Percentiles rank a stretch among this genome's conserved stretches.
These are phyloP conservation scores for Hirtodrosophila histrioides DNA, from an alignment of 2,888 invertebrate genomes.

Conservation along the genomic window DNA sequence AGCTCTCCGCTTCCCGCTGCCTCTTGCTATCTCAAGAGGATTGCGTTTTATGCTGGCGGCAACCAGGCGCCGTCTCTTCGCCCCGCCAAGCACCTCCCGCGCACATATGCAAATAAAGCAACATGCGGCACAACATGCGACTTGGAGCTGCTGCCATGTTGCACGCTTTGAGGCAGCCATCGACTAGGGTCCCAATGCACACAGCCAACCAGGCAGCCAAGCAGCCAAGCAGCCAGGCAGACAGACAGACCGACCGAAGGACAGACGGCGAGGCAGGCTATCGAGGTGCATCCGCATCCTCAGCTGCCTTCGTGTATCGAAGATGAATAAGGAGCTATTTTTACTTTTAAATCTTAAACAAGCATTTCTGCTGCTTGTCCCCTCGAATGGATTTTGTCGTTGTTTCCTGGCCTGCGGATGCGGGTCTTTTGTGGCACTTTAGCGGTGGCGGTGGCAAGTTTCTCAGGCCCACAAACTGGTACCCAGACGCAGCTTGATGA, in stretches of 20 bases:
- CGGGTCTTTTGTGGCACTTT: conserved; percentile 57
- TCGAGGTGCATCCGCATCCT: conserved; percentile 54
- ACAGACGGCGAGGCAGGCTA: conserved; percentile 17
- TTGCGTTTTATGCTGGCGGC: conserved; percentile 52
- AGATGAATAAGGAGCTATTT: conserved; percentile 84
- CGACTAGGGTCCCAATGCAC: conserved; percentile 32
- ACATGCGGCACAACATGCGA: conserved; percentile 65
- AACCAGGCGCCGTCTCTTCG: conserved; percentile 29
- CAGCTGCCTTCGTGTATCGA: conserved; percentile 70
- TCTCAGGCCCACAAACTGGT: conserved; percentile 46
- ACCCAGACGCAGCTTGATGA: conserved; percentile 57
- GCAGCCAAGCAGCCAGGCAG: background rate
- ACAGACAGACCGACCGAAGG: background rate
- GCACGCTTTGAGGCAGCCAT: conserved; percentile 45
- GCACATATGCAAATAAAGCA: conserved; percentile 73
- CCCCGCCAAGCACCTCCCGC: conserved; percentile 20
- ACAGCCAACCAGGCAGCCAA: conserved; percentile 16
- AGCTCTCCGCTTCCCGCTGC: conserved; percentile 15
- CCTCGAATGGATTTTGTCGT: conserved; percentile 40
- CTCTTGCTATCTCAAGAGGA: conserved; percentile 16
- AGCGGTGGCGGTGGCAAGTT: conserved; percentile 55
- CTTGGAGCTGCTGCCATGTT: conserved; percentile 38
- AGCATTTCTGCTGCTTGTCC: conserved; percentile 37
- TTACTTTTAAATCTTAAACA: conserved; percentile 80
- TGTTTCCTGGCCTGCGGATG: conserved; percentile 42